Evolutionary conservation across 2,797 vertebrate species (phyloP), one percentile per base, ranked within the genome.

Genomic region (Hippopotamyrus pictus): DNA sequence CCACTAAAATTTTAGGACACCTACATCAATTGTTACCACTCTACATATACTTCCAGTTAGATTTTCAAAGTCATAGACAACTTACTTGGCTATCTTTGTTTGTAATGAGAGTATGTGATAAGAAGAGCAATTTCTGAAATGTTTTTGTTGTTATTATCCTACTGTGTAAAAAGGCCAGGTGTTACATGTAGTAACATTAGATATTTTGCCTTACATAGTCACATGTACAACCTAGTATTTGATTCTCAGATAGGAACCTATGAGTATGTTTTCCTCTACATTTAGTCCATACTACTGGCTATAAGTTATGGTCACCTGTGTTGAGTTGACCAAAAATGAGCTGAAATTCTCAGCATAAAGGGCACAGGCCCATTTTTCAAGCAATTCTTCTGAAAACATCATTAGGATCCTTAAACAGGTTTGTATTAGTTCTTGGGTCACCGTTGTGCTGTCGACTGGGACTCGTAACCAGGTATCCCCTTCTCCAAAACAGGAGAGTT

Each of bases 401-500:
- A 44, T 46, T 79, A 9, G 37, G 17, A 7, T 44, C 37, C 73
- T 41, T 41, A 44, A 19, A 79, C 37, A 41, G 73, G 6, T 79
- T 37, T 44, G 37, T 82, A 19, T 82, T n/a, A 82, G 41, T 82
- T 22, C 76, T 82, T 82, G 7, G 19, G 41, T 82, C 41, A 3
- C 46, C 76, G 46, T 82, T 46, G 76, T n/a, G 3, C 41, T 82
- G 41, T 82, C 76, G n/a, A n/a, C 6, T 46, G 37, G 69, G 69
- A 44, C 37, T 8, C 29, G 83, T 22, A 14, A 85, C 2, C 83
- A 25, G 22, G 19, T 85, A 11, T 85, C 83, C 92, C 79, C 92
- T 87, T 89, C 92, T 87, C 46, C 90, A 92, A 91, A 89, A 90
- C 95, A 99, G 98, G 98, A 92, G 98, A 99, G 95, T 99, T 99